Conservation (phyloP, 2,113 vertebrate genomes). For the Illadopsis cleaveri region DNA sequence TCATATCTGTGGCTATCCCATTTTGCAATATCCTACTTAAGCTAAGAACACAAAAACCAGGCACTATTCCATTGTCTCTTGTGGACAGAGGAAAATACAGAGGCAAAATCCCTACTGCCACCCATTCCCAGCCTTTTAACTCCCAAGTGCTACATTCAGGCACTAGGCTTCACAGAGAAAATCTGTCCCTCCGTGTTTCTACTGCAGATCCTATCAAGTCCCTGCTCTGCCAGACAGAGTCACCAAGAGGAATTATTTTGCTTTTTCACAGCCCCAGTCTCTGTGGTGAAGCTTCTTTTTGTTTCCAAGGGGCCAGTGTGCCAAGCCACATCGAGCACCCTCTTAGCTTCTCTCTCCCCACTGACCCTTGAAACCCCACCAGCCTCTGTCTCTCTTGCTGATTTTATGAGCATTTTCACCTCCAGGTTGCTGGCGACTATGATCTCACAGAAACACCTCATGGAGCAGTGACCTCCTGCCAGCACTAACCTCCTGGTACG, state of each 20-base stretch:
- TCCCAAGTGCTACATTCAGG: neutral
- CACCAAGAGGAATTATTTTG: neutral
- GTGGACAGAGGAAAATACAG: neutral
- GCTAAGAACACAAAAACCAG: slow-evolving; percentile 52
- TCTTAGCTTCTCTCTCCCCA: neutral
- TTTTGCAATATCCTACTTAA: slow-evolving; percentile 63
- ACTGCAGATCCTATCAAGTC: neutral
- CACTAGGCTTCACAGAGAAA: neutral
- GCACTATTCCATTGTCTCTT: slow-evolving; percentile 32
- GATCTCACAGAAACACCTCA: neutral
- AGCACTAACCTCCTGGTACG: neutral
- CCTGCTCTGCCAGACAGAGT: neutral
- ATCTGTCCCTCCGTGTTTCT: neutral
- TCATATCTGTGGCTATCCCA: slow-evolving; percentile 35
- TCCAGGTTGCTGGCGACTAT: neutral
- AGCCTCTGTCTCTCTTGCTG: neutral
- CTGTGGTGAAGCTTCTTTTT: neutral
- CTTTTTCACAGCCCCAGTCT: neutral
- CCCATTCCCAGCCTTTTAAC: slow-evolving; percentile 9
- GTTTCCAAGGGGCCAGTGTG: neutral
- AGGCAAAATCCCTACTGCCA: slow-evolving; percentile 8
- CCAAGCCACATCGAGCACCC: neutral
- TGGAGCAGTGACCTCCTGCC: neutral
- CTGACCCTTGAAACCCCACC: neutral
- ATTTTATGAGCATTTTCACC: neutral